Conservation (phyloP, 1,140 invertebrate genomes). For the Heliconius melpomene region DNA sequence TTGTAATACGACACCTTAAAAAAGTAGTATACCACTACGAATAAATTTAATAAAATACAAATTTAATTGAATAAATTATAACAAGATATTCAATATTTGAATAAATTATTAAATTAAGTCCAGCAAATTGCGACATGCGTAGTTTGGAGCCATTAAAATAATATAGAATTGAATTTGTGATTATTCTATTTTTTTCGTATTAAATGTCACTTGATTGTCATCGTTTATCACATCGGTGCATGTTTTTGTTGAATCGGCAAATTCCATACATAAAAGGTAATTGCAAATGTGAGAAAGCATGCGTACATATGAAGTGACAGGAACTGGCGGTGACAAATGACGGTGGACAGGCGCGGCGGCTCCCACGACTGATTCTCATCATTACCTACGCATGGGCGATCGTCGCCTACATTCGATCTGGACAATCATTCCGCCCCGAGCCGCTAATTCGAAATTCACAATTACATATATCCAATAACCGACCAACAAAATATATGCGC, state of each 20-base stretch:
- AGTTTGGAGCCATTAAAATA: conserved; percentile 26
- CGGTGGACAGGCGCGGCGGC: conserved; percentile 53
- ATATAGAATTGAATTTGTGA: conserved; percentile 24
- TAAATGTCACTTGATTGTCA: conserved; percentile 50
- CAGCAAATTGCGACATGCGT: conserved; percentile 38
- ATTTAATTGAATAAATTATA: conserved; percentile 45
- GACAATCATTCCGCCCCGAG: conserved; percentile 52
- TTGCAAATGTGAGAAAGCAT: conserved; percentile 73
- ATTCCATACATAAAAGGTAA: conserved; percentile 72
- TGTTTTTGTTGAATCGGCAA: conserved; percentile 64
- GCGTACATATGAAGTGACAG: conserved; percentile 66
- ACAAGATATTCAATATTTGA: conserved; percentile 27
- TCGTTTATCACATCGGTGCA: conserved; percentile 40
- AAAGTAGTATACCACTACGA: conserved; percentile 29
- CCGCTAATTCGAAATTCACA: conserved; percentile 54
- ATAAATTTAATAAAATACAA: conserved; percentile 32
- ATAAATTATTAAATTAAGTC: conserved; percentile 44
- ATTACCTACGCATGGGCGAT: conserved; percentile 61
- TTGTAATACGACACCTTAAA: conserved; percentile 57
- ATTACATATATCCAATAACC: conserved; percentile 39
- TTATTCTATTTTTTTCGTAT: conserved; percentile 21
- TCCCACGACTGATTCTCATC: conserved; percentile 69
- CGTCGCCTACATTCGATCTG: conserved; percentile 51
- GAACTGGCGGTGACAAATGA: conserved; percentile 76
- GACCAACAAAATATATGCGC: conserved; percentile 34